Percentiles rank a stretch among this genome's conserved stretches.
These are phyloP conservation scores for Pedetes capensis DNA, from an alignment of 2,113 vertebrate genomes.

Conservation along the genomic window DNA sequence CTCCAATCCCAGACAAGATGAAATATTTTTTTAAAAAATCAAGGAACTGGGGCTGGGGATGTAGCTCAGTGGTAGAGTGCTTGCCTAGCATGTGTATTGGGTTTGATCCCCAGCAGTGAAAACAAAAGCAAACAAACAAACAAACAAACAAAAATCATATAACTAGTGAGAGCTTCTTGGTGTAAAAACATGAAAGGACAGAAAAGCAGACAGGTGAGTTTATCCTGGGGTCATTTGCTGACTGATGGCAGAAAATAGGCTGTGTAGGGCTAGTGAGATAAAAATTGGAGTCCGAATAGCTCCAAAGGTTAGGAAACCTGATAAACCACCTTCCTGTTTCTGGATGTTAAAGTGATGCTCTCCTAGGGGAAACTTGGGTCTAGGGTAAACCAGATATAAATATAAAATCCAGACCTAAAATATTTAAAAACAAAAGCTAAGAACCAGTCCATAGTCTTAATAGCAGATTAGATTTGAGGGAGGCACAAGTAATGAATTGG, in stretches of 20 bases:
- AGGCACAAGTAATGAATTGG: not conserved
- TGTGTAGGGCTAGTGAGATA: not conserved
- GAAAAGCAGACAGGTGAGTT: not conserved
- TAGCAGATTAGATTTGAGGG: not conserved
- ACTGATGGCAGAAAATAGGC: not conserved
- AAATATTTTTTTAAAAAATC: not conserved
- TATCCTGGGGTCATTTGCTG: not conserved
- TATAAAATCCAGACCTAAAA: not conserved
- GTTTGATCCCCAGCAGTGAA: too few species aligned
- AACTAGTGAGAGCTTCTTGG: not conserved
- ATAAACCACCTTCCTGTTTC: not conserved
- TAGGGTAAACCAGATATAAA: not conserved
- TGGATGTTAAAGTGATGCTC: not conserved
- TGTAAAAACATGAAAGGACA: not conserved
- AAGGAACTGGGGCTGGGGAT: not conserved
- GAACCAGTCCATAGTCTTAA: not conserved
- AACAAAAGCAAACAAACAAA: too few species aligned
- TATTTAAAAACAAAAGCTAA: slow-evolving; percentile 13
- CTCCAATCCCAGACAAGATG: not conserved
- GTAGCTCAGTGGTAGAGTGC: not conserved
- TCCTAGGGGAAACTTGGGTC: not conserved
- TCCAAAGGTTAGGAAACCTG: not conserved
- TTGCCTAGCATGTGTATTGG: not conserved
- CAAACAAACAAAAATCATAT: not conserved
- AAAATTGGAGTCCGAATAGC: not conserved